Evolutionary conservation across 2,797 vertebrate genomes (phyloP).

Genomic region (Schizopygopsis malacanthus): DNA sequence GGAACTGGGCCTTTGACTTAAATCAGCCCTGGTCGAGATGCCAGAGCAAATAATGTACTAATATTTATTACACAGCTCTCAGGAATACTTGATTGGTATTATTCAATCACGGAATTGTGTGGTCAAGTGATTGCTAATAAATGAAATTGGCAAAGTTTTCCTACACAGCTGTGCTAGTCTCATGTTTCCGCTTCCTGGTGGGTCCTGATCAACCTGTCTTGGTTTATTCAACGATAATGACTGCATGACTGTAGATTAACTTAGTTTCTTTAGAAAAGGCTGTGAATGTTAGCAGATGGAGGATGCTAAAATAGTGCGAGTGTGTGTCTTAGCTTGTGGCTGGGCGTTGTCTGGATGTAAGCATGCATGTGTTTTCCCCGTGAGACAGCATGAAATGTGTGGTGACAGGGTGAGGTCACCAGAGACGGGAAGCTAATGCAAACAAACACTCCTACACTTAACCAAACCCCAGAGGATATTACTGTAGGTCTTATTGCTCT

Average conservation of each 20-base stretch:
- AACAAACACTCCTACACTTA: slow-evolving; percentile 48
- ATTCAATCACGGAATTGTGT: not conserved
- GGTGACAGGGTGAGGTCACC: slow-evolving; percentile 54
- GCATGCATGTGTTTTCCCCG: slow-evolving; percentile 32
- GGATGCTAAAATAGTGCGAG: slow-evolving; percentile 20
- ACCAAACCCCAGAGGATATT: slow-evolving; percentile 35
- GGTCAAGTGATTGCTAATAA: not conserved
- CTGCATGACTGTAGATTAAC: not conserved
- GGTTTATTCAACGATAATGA: slow-evolving; percentile 19
- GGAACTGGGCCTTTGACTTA: not conserved
- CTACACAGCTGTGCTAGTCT: not conserved
- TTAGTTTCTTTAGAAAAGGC: slow-evolving; percentile 24
- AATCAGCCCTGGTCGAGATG: not conserved
- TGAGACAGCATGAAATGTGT: slow-evolving; percentile 50
- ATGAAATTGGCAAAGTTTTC: not conserved
- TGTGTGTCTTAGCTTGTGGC: slow-evolving; percentile 44
- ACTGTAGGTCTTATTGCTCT: slow-evolving; percentile 23
- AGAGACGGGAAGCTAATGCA: slow-evolving; percentile 40
- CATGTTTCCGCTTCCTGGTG: not conserved
- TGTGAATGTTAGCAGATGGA: slow-evolving; percentile 40
- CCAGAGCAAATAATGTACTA: not conserved
- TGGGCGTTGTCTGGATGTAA: slow-evolving; percentile 46
- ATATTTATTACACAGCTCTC: not conserved
- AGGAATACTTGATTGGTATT: not conserved
- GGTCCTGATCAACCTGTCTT: slow-evolving; percentile 2